phyloP scores from a whole-genome alignment of 2,113 vertebrate species.

The Chaetura pelagica region DNA sequence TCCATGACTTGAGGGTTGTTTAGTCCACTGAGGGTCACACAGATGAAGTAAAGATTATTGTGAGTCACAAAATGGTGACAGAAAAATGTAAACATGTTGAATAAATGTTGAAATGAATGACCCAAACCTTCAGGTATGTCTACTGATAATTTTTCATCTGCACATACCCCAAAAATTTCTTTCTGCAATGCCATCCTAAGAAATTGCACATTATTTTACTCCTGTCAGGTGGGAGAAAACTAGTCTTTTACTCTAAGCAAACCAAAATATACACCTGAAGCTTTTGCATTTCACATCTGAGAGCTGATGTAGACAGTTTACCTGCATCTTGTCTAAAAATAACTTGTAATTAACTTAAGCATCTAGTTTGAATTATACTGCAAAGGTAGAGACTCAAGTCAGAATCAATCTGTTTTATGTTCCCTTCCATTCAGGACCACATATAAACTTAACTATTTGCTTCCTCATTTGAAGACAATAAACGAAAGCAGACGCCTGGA shows the following conservation, averaged over 20 bases:
- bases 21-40: background rate
- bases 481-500: slow-evolving; percentile 21
- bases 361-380: background rate
- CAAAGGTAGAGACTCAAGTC: background rate
- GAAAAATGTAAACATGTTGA: background rate
- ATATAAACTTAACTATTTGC: slow-evolving; percentile 7
- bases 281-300: background rate
- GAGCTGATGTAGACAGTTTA: background rate
- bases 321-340: background rate
- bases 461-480: slow-evolving; percentile 39
- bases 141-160: background rate
- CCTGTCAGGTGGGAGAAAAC: background rate
- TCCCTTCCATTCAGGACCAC: background rate
- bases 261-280: background rate
- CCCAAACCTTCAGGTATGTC: background rate
- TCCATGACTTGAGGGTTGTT: background rate
- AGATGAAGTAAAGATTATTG: background rate
- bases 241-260: background rate
- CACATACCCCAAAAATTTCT: accelerated
- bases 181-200: background rate
- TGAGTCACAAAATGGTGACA: background rate
- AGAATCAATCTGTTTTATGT: background rate
- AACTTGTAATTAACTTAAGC: background rate
- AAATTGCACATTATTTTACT: background rate
- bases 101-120: background rate